Conservation (phyloP, 2,113 vertebrate species). For the Heptranchias perlo region DNA sequence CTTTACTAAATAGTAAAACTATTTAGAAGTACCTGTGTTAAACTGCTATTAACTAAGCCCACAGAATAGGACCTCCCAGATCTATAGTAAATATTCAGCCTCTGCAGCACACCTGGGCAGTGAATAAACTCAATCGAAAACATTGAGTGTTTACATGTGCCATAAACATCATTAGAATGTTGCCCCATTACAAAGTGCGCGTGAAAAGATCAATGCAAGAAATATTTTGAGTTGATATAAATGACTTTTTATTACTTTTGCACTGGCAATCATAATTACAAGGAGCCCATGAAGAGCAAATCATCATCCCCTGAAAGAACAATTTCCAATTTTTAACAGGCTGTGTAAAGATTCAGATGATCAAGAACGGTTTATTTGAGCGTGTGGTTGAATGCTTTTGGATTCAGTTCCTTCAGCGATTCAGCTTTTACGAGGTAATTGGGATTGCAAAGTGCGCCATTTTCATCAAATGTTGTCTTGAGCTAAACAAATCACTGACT, state of each 20-base stretch:
- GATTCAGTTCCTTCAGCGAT: not conserved
- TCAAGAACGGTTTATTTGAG: not conserved
- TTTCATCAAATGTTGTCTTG: constrained; percentile 27
- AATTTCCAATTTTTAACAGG: not conserved
- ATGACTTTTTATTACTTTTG: not conserved
- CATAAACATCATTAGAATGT: not conserved
- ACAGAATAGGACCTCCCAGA: not conserved
- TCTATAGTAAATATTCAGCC: not conserved
- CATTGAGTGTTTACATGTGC: not conserved
- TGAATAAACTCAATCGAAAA: not conserved
- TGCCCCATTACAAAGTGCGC: not conserved
- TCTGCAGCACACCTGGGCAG: not conserved
- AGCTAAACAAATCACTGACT: constrained; percentile 21
- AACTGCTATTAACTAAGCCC: not conserved
- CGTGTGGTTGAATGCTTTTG: not conserved
- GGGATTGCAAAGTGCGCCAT: constrained; percentile 25
- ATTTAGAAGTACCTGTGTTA: not conserved
- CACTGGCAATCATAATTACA: not conserved
- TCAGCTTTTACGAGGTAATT: constrained; percentile 20
- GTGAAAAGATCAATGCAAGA: not conserved
- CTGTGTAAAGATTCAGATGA: not conserved
- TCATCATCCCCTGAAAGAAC: not conserved
- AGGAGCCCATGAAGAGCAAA: not conserved
- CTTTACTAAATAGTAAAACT: not conserved
- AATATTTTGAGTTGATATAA: not conserved